phyloP scores from a whole-genome alignment of 2,888 invertebrate species.

The Linnaemya tessellans region DNA sequence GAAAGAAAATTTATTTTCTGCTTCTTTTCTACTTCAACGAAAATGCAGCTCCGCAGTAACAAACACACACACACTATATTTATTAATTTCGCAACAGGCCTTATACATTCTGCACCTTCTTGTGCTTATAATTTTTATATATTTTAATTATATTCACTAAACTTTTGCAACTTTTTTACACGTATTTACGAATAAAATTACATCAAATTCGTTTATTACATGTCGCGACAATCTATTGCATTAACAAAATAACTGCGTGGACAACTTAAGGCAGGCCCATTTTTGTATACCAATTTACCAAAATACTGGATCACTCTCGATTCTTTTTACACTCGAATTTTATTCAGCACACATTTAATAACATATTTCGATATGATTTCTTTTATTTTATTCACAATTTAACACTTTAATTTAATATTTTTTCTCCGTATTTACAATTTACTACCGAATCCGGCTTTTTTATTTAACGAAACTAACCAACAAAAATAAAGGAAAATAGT shows the following conservation, averaged over 20 bases:
- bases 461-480: neutral
- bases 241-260: neutral
- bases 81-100: constrained; percentile 2
- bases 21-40: neutral
- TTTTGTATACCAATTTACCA: neutral
- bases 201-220: neutral
- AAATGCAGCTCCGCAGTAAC: neutral
- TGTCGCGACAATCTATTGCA: neutral
- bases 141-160: neutral
- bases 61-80: neutral
- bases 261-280: neutral
- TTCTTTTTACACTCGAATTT: neutral
- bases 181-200: neutral
- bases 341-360: neutral
- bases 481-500: neutral
- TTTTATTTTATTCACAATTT: neutral
- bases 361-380: neutral
- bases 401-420: neutral
- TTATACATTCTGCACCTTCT: neutral
- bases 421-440: neutral
- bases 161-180: neutral
- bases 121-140: neutral
- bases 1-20: neutral
- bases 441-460: neutral
- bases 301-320: neutral